A percentile compares a stretch with the other conserved stretches of the same genome.
These are phyloP conservation scores for Brachystomella parvula DNA, from an alignment of 1,140 invertebrate species.

Conservation along the genomic window DNA sequence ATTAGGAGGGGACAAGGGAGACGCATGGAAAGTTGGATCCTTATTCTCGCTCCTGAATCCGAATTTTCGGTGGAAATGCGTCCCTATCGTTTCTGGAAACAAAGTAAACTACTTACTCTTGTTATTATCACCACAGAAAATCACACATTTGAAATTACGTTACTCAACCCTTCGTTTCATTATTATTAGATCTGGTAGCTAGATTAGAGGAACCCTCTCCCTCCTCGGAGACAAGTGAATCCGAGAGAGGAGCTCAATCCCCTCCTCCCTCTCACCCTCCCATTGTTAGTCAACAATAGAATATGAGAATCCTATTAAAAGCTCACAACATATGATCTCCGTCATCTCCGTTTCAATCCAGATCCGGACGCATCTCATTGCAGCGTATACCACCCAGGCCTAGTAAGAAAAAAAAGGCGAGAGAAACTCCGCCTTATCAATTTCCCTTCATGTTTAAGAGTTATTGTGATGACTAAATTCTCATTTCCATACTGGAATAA, in stretches of 20 bases:
- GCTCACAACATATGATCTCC: background rate
- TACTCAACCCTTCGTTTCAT: slow-evolving; percentile 28
- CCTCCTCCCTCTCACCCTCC: background rate
- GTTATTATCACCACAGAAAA: slow-evolving; percentile 27
- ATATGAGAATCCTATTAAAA: background rate
- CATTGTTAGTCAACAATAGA: background rate
- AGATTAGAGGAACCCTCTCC: background rate
- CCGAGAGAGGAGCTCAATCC: background rate
- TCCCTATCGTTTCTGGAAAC: background rate
- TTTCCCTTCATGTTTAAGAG: background rate
- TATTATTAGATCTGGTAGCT: background rate
- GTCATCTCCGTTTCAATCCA: too few species aligned
- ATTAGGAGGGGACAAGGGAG: background rate
- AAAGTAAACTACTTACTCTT: slow-evolving; percentile 1
- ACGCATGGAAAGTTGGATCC: background rate
- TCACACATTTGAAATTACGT: slow-evolving; percentile 31
- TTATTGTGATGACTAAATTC: slow-evolving; percentile 15
- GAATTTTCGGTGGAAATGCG: background rate
- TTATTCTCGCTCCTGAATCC: background rate
- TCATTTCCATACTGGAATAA: slow-evolving; percentile 13
- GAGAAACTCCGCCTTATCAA: background rate
- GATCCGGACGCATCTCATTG: too few species aligned
- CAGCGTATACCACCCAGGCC: background rate
- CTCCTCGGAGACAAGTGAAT: background rate
- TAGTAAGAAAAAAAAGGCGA: background rate